Evolutionary conservation across 2,888 invertebrate species (phyloP).

Genomic region (Synergus itoensis): DNA sequence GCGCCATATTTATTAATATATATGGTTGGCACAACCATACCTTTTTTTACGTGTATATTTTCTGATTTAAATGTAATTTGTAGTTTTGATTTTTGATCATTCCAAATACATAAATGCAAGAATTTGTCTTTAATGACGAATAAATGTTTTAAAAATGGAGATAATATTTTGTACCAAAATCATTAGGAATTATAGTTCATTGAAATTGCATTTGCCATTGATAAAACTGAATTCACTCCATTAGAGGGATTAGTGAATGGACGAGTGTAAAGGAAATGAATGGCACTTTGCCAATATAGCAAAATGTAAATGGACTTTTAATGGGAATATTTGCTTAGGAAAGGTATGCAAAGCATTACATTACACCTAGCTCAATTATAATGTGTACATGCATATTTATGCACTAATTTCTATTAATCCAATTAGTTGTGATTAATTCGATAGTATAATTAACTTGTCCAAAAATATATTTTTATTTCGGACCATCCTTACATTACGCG

Average conservation of each 20-base stretch:
- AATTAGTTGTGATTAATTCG: too few species aligned
- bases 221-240: not conserved
- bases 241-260: conserved; percentile 8
- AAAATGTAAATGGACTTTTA: not conserved
- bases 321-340: not conserved
- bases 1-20: too few species aligned
- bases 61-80: too few species aligned
- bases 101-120: too few species aligned
- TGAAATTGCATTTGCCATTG: not conserved
- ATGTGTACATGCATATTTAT: not conserved
- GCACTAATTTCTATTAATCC: not conserved
- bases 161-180: not conserved
- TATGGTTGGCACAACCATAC: too few species aligned
- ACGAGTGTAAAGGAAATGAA: not conserved
- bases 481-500: too few species aligned
- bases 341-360: not conserved
- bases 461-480: too few species aligned
- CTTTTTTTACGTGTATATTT: too few species aligned
- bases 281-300: conserved; percentile 8
- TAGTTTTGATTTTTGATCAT: too few species aligned
- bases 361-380: not conserved
- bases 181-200: not conserved
- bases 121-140: too few species aligned
- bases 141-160: too few species aligned
- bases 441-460: too few species aligned